Evolutionary conservation across 2,797 vertebrate species (phyloP).

Genomic region (Lateolabrax maculatus): DNA sequence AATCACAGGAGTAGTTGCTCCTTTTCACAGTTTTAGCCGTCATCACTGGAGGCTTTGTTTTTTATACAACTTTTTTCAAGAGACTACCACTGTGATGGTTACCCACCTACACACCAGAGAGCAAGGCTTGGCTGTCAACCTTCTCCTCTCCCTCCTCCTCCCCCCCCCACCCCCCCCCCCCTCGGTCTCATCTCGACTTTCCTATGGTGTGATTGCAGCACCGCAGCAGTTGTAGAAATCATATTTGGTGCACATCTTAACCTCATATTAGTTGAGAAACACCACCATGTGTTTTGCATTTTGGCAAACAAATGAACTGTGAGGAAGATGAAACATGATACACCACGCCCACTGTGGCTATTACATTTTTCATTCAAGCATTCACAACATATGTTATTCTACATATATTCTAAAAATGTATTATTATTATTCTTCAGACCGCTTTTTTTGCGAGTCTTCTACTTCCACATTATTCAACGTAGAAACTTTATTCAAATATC

Average conservation of each 20-base stretch:
- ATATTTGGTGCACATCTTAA: background rate
- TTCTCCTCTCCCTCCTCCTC: background rate
- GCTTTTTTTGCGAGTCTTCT: too few species aligned
- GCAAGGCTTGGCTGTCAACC: background rate
- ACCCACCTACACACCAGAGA: background rate
- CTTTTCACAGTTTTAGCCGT: constrained; percentile 6
- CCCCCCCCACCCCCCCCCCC: background rate
- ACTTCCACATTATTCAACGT: too few species aligned
- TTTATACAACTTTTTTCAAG: background rate
- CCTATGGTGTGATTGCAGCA: background rate
- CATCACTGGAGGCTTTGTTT: background rate
- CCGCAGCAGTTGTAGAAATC: background rate
- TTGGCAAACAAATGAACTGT: background rate
- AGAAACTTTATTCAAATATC: too few species aligned
- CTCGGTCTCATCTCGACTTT: background rate
- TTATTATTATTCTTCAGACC: too few species aligned
- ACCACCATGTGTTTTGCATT: background rate
- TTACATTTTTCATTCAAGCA: too few species aligned
- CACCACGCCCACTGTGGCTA: too few species aligned
- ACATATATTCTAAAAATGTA: too few species aligned
- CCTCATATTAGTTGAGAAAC: background rate
- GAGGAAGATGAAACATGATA: background rate
- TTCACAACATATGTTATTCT: too few species aligned
- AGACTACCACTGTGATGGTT: background rate
- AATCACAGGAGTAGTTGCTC: constrained; percentile 17